Evolutionary conservation across 2,888 invertebrate species (phyloP), one percentile per base, ranked within the genome.

Genomic region (Tortricodes alternella): DNA sequence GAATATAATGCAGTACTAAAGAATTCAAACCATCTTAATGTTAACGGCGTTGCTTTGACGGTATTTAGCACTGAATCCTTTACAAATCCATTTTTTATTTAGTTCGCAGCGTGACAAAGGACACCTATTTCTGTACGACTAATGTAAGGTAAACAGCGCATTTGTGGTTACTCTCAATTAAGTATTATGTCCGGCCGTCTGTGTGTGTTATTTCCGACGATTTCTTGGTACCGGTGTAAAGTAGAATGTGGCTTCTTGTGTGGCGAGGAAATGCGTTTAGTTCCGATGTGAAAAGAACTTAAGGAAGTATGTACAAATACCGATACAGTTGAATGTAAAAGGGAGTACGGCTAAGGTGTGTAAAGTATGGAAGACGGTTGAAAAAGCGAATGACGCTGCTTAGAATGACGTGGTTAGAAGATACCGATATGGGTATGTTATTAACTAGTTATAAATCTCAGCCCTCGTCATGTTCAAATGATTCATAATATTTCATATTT

Each of bases 141-240:
- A 84, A 85, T 83, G 76, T 78, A 77, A 77, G 71, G 82, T 83
- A 87, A 86, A 85, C 85, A 86, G 74, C 74, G 76, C 83, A n/a
- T 83, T 83, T 82, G 78, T 66, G 67, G 76, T 62, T 71, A 70
- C 72, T 74, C 74, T 85, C 86, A 83, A 84, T 83, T 78, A 81
- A 71, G 70, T 69, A 71, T 66, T 71, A 72, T 79, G 78, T 76
- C 76, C 76, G 76, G 74, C 66, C 62, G 65, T 65, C 68, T 51
- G 63, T 65, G n/a, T n/a, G 60, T 63, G 72, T 79, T 81, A 79
- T 83, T 85, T 78, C 74, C 76, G 78, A 73, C 77, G 69, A 64
- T 74, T 86, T 88, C 87, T 78, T 64, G 67, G 86, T 84, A 86
- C 79, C 67, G 59, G 70, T 67, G 76, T 78, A 80, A 49, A 55